Evolutionary conservation across 2,888 invertebrate species (phyloP), one percentile per base, ranked within the genome.

Genomic region (Aethes cnicana): DNA sequence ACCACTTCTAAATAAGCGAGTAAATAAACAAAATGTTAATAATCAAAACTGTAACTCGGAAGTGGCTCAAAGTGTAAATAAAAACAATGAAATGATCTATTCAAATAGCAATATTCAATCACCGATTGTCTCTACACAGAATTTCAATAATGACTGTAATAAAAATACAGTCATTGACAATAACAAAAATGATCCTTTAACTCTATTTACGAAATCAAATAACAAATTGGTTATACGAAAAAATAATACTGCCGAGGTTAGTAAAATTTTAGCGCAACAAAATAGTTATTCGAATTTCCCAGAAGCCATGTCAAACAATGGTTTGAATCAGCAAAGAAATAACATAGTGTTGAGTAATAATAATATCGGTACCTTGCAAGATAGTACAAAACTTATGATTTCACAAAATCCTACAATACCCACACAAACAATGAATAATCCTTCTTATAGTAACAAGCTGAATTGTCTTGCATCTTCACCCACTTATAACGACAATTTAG

Each of bases 1-100:
- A 26, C 41, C 43, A 32, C 2, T 37, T 8, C 7, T 32, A 2
- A 32, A 32, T 32, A 47, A 48, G 11, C 32, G 25, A 33, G 14
- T 32, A n/a, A 2, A 8, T 7, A 2, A 6, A 5, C 17, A 17
- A n/a, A n/a, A 4, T n/a, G 32, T 17, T 4, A 32, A 32, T 11
- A 32, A 5, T 32, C 17, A n/a, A n/a, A 32, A 32, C 17, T 32
- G n/a, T n/a, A n/a, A n/a, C n/a, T n/a, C n/a, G n/a, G n/a, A n/a
- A n/a, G n/a, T n/a, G n/a, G n/a, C n/a, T n/a, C n/a, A n/a, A n/a
- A n/a, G n/a, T n/a, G n/a, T n/a, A n/a, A n/a, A n/a, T n/a, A n/a
- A n/a, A n/a, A n/a, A n/a, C n/a, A n/a, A n/a, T n/a, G n/a, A n/a
- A n/a, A n/a, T n/a, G n/a, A n/a, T n/a, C n/a, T n/a, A n/a, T n/a